A percentile compares a stretch with the other conserved stretches of the same genome.
Conservation (phyloP, 92 coral and sea anemone genomes). For the Actinostola sp. region DNA sequence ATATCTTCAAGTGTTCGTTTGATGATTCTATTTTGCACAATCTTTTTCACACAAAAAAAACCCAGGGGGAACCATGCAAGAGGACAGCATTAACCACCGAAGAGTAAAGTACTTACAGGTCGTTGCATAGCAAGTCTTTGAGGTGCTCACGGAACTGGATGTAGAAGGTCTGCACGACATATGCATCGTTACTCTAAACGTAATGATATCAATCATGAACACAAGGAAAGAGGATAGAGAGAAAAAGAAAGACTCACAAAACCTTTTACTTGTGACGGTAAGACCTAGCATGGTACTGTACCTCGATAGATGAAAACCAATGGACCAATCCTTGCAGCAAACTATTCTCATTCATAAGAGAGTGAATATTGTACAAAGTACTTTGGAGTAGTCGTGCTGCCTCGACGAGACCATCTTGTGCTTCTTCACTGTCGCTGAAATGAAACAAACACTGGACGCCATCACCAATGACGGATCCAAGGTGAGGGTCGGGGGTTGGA, state of each 20-base stretch:
- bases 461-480: too few relatives aligned
- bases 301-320: slow-evolving; percentile 49
- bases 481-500: too few relatives aligned
- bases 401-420: slow-evolving; percentile 52
- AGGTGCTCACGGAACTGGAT: slow-evolving; percentile 24
- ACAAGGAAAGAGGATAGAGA: too few relatives aligned
- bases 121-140: slow-evolving; percentile 22
- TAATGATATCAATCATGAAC: too few relatives aligned
- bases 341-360: slow-evolving; percentile 58
- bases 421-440: slow-evolving; percentile 40
- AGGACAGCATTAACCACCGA: not conserved
- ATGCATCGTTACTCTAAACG: slow-evolving; percentile 15
- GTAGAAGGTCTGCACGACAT: slow-evolving; percentile 15
- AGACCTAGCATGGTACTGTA: slow-evolving; percentile 16
- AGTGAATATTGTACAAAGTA: slow-evolving; percentile 64
- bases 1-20: too few relatives aligned
- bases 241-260: not conserved
- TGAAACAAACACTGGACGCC: not conserved
- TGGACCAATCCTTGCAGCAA: slow-evolving; percentile 61
- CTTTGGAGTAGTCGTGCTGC: slow-evolving; percentile 66
- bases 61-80: too few relatives aligned
- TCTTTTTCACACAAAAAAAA: too few relatives aligned
- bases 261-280: too few relatives aligned
- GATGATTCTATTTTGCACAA: too few relatives aligned
- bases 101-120: slow-evolving; percentile 13